These are phyloP conservation scores for Microctonus brassicae DNA, from an alignment of 2,888 invertebrate species.

Conservation along the genomic window DNA sequence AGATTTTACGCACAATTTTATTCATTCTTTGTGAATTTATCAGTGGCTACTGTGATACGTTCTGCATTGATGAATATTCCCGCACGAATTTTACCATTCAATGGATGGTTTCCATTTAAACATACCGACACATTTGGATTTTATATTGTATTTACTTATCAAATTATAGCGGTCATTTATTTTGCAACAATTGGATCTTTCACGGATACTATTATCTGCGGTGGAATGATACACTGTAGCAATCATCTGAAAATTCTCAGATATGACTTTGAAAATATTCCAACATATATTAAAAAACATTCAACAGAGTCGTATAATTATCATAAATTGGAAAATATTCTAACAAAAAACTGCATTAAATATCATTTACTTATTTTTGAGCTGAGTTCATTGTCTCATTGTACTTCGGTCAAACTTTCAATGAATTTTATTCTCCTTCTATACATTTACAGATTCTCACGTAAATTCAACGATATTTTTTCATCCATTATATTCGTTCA, in stretches of 20 bases:
- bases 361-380: neutral
- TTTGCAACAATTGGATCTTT: neutral
- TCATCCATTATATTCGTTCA: too few relatives aligned
- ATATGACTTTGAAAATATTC: neutral
- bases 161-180: neutral
- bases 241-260: neutral
- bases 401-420: neutral
- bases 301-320: neutral
- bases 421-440: neutral
- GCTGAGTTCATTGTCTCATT: neutral
- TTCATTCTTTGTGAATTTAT: neutral
- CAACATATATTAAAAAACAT: neutral
- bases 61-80: neutral
- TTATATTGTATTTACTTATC: neutral
- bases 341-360: neutral
- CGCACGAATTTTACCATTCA: neutral
- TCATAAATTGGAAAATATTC: neutral
- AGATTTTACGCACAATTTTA: neutral
- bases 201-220: neutral
- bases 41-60: neutral
- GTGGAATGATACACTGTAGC: too few relatives aligned
- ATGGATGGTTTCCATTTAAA: neutral
- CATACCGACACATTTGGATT: neutral
- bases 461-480: constrained; percentile 20
- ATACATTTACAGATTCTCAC: too few relatives aligned